phyloP scores from a whole-genome alignment of 2,797 vertebrate genomes.

The Columba guinea region DNA sequence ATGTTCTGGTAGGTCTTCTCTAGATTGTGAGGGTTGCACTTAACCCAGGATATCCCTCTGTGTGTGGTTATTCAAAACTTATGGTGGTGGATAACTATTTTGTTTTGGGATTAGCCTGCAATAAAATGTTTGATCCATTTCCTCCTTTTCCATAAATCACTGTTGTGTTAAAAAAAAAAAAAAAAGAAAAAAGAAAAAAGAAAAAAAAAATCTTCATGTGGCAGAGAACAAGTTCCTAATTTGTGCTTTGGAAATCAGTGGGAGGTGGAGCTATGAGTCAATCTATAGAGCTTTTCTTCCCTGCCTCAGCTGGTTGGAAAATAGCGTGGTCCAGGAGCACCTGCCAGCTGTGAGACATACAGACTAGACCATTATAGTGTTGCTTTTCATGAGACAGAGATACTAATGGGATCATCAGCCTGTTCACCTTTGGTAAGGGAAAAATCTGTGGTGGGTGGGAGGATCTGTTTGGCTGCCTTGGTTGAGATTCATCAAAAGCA shows the following conservation, averaged over 20 bases:
- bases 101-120: not conserved
- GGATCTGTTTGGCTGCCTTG: not conserved
- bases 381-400: not conserved
- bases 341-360: not conserved
- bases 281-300: slow-evolving; percentile 13
- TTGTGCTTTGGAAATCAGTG: slow-evolving; percentile 40
- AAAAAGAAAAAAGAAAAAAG: not conserved
- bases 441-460: not conserved
- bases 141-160: not conserved
- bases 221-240: not conserved
- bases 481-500: not conserved
- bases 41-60: not conserved
- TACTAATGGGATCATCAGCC: slow-evolving; percentile 38
- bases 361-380: not conserved
- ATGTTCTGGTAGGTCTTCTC: not conserved
- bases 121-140: not conserved
- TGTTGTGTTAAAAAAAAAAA: not conserved
- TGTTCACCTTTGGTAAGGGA: slow-evolving; percentile 57
- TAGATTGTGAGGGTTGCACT: not conserved
- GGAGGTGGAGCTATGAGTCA: slow-evolving; percentile 73
- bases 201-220: not conserved
- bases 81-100: not conserved
- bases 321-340: not conserved
- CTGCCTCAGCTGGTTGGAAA: not conserved
- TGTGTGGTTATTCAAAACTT: not conserved